Percentiles rank a stretch among this genome's conserved stretches.
phyloP scores from a whole-genome alignment of 2,113 vertebrate species.

The Carassius carassius region DNA sequence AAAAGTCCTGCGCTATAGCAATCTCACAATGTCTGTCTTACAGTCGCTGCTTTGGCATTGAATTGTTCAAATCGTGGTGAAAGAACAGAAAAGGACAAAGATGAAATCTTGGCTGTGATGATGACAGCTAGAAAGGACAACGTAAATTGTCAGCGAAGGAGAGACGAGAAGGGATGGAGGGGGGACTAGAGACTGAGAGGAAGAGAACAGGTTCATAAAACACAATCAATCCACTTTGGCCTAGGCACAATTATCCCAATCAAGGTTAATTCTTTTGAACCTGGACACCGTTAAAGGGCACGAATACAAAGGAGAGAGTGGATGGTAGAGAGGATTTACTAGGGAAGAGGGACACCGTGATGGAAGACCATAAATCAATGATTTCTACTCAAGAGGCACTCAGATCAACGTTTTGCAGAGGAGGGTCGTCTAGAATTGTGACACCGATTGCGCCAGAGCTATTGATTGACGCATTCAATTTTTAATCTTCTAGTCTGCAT shows the following conservation, averaged over 20 bases:
- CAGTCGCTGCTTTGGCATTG: slow-evolving; percentile 27
- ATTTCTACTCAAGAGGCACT: slow-evolving; percentile 50
- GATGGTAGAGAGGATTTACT: slow-evolving; percentile 48
- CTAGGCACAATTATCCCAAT: slow-evolving; percentile 63
- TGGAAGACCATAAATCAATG: slow-evolving; percentile 57
- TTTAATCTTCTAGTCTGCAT: slow-evolving; percentile 19
- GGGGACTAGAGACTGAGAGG: slow-evolving; percentile 32
- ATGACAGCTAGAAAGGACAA: slow-evolving; percentile 36
- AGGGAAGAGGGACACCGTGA: slow-evolving; percentile 47
- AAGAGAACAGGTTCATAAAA: slow-evolving; percentile 82
- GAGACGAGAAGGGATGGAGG: slow-evolving; percentile 34
- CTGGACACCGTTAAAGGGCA: slow-evolving; percentile 56
- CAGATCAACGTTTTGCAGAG: slow-evolving; percentile 26
- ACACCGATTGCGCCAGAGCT: slow-evolving; percentile 34
- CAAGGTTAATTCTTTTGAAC: slow-evolving; percentile 64
- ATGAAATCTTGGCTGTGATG: slow-evolving; percentile 44
- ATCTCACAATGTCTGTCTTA: slow-evolving; percentile 44
- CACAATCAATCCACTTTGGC: slow-evolving; percentile 61
- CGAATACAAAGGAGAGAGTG: slow-evolving; percentile 48
- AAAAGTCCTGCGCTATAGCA: slow-evolving; percentile 29
- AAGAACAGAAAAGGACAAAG: slow-evolving; percentile 40
- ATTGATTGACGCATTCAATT: slow-evolving; percentile 36
- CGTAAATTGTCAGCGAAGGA: slow-evolving; percentile 52
- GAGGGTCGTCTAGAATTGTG: slow-evolving; percentile 21
- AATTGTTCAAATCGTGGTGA: slow-evolving; percentile 46